Percentiles rank a stretch among this genome's conserved stretches.
Conservation (phyloP, 2,888 invertebrate species). For the Stegophylla sp. region DNA sequence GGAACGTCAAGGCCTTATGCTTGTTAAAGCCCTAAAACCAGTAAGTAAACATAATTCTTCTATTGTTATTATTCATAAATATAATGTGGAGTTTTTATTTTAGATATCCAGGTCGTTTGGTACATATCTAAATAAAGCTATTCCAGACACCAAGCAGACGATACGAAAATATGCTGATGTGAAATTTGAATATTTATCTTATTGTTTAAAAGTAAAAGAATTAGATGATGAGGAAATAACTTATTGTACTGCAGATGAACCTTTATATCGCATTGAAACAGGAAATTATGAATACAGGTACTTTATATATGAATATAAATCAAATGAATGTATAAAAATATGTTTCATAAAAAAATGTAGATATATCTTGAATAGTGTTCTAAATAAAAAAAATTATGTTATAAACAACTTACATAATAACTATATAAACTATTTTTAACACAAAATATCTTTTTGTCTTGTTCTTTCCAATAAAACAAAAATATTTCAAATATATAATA, state of each 20-base stretch:
- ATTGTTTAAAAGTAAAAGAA: conserved; percentile 98
- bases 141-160: conserved; percentile 96
- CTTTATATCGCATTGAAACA: conserved; percentile 95
- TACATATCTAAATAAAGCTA: conserved; percentile 95
- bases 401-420: no score
- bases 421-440: no score
- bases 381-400: no score
- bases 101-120: conserved; percentile 92
- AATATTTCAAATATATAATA: no score
- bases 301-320: neutral
- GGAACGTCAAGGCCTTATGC: conserved; percentile 87
- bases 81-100: no score
- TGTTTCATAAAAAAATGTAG: no score
- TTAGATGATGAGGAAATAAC: conserved; percentile 99
- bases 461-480: no score
- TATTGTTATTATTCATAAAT: no score
- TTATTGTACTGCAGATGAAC: conserved; percentile 90
- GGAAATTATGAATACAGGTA: conserved; percentile 98
- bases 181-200: conserved; percentile 98
- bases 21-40: conserved; percentile 90
- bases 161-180: conserved; percentile 98
- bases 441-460: no score
- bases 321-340: no score
- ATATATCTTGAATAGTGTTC: no score
- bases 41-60: conserved; percentile 66